A percentile compares a stretch with the other conserved stretches of the same genome.
These are phyloP conservation scores for Ceyx melanurus DNA, from an alignment of 2,113 vertebrate genomes.

Conservation along the genomic window DNA sequence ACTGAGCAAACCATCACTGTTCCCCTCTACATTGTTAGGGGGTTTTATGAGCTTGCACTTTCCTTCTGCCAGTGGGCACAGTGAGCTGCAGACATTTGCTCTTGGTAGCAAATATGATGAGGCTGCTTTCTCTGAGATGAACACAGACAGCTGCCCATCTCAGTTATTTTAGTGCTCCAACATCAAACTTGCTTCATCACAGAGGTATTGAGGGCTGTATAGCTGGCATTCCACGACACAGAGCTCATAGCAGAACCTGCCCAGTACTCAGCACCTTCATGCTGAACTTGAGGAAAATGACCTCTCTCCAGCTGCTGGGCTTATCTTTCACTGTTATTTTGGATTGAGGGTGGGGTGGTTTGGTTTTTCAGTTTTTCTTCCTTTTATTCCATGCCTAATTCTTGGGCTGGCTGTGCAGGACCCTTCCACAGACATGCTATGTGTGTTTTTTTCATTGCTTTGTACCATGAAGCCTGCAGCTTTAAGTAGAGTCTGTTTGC, in stretches of 20 bases:
- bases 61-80: neutral
- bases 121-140: neutral
- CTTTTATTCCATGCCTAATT: neutral
- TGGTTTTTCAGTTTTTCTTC: neutral
- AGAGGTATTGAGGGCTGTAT: neutral
- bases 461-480: no score
- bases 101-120: neutral
- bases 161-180: neutral
- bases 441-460: neutral
- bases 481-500: neutral
- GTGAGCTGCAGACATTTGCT: neutral
- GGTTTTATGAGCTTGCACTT: neutral
- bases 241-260: neutral
- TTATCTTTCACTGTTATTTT: neutral
- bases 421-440: neutral
- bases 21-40: neutral
- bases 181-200: neutral
- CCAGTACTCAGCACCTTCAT: neutral
- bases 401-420: neutral
- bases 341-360: neutral
- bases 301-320: neutral
- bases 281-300: neutral
- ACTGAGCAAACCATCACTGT: neutral
- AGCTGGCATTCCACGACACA: neutral
- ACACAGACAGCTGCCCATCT: constrained; percentile 14